Evolutionary conservation across 92 coral and sea anemone species (phyloP), one percentile per base, ranked within the genome.

Genomic region (Parazoanthus darwini): DNA sequence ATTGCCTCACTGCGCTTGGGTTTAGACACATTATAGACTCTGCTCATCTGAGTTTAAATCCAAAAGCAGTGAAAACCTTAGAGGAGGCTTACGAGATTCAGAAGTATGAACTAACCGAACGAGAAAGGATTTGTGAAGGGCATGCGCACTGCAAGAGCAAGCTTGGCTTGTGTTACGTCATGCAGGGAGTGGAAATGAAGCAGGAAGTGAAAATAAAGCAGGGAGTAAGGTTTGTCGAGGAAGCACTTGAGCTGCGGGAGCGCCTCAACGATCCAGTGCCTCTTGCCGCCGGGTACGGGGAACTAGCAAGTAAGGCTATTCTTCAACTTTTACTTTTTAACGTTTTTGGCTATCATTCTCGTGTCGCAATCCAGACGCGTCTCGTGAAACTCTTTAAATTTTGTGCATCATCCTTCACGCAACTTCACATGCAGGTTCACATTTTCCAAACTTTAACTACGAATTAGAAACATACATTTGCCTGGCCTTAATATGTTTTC

Each of bases 111-210:
- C n/a, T 82, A 58, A 37, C 79, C 54, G 56, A 65, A 46, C 77
- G 35, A 43, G 56, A 76, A 15, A 26, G 75, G n/a, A 23, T 70
- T 33, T 63, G 66, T 38, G 90, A 86, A 48, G 87, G 68, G 35
- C 78, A 85, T 90, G 93, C 93, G 70, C 93, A 91, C 80, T 88
- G 93, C 77, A 67, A 29, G 36, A 91, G 93, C 48, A 88, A 91
- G 44, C 85, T 91, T n/a, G 93, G 91, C 1, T 84, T 88, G 72
- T 91, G 91, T 18, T 84, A 83, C 46, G 78, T 86, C 15, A 35
- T 71, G 74, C 54, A 72, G n/a, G 89, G 86, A 35, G 77, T 29
- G 33, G 4, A 39, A 4, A 39, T 39, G 42, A 39, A 86, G 3
- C 4, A 39, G 2, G 42, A 39, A 86, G 3, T 1, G 3, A 22